Evolutionary conservation across 2,797 vertebrate genomes (phyloP).

Genomic region (Xenentodon cancila): DNA sequence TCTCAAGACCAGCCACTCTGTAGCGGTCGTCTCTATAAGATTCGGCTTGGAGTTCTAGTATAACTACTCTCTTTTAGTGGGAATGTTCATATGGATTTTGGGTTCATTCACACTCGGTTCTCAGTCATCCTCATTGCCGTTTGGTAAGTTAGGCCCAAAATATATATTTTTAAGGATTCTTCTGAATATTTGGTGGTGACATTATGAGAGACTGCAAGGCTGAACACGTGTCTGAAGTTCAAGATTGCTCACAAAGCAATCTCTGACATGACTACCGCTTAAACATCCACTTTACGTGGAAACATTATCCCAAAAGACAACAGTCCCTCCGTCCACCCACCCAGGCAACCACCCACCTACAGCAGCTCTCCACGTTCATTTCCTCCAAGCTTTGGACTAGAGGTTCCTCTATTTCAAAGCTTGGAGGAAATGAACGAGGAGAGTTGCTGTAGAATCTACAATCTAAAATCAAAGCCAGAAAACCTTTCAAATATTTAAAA

Average conservation of each 20-base stretch:
- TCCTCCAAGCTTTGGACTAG: conserved; percentile 37
- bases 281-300: conserved; percentile 31
- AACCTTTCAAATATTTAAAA: too few species aligned
- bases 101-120: too few species aligned
- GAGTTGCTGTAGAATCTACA: too few species aligned
- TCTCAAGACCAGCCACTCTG: neutral
- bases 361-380: conserved; percentile 15
- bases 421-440: too few species aligned
- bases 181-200: conserved; percentile 1
- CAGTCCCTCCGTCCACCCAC: conserved; percentile 21
- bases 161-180: too few species aligned
- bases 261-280: conserved; percentile 15
- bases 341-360: conserved; percentile 16
- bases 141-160: too few species aligned
- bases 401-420: conserved; percentile 67
- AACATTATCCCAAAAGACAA: conserved; percentile 8
- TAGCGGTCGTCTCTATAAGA: neutral
- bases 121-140: too few species aligned
- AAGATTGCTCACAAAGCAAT: conserved; percentile 1
- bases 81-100: neutral
- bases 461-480: too few species aligned
- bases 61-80: neutral
- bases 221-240: conserved; percentile 1
- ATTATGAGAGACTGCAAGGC: neutral
- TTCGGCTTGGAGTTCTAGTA: neutral